A percentile compares a stretch with the other conserved stretches of the same genome.
phyloP scores from a whole-genome alignment of 2,113 vertebrate species.

The Rissa tridactyla region DNA sequence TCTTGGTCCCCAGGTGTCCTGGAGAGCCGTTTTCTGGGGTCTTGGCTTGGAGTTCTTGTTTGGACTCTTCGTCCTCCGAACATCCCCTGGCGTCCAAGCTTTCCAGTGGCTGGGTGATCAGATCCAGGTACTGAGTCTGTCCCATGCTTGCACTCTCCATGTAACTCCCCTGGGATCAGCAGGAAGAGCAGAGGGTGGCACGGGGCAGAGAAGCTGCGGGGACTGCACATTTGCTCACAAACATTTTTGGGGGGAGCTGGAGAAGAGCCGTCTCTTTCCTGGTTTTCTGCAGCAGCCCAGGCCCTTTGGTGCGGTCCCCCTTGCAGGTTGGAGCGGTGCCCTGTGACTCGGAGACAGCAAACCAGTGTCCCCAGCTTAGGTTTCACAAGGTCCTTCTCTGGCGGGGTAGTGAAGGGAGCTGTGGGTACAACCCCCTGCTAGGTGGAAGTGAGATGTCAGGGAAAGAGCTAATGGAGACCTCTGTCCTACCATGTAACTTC shows the following conservation, averaged over 20 bases:
- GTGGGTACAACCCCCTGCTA: not conserved
- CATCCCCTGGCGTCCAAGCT: slow-evolving; percentile 79
- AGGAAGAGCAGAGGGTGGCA: not conserved
- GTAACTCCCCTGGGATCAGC: not conserved
- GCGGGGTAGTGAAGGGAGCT: not conserved
- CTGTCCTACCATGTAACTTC: not conserved
- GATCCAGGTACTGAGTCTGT: slow-evolving; percentile 81
- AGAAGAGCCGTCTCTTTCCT: not conserved
- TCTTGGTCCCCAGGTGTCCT: slow-evolving; percentile 78
- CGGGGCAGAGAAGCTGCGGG: not conserved
- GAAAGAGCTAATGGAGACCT: not conserved
- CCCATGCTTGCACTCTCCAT: not conserved
- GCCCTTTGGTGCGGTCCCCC: accelerated
- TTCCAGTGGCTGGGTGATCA: slow-evolving; percentile 92
- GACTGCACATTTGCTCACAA: not conserved
- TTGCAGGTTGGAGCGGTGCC: not conserved
- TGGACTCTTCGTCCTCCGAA: slow-evolving; percentile 90
- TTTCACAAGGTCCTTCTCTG: not conserved
- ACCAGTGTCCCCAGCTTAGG: not conserved
- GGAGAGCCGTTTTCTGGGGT: slow-evolving; percentile 89
- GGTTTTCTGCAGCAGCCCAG: not conserved
- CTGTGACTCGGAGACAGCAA: not conserved
- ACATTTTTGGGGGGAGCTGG: not conserved
- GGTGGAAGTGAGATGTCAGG: not conserved
- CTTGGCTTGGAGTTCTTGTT: slow-evolving; percentile 88